Percentiles rank a stretch among this genome's conserved stretches.
Conservation (phyloP, 2,888 invertebrate species). For the Gymnosoma rotundatum region DNA sequence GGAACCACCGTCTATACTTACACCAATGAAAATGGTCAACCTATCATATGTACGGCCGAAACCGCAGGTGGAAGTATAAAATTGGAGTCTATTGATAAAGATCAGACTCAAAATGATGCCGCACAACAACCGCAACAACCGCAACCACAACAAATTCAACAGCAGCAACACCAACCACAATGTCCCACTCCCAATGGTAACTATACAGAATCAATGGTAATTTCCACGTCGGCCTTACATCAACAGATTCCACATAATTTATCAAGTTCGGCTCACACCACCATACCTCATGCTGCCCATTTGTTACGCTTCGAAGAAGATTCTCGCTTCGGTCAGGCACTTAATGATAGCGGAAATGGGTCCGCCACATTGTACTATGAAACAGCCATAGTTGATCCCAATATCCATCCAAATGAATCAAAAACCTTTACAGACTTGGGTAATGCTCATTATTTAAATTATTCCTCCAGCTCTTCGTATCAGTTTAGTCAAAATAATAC, state of each 20-base stretch:
- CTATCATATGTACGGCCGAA: constrained; percentile 77
- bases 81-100: constrained; percentile 80
- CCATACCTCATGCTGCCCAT: constrained; percentile 60
- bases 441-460: constrained; percentile 76
- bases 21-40: constrained; percentile 75
- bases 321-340: constrained; percentile 72
- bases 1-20: constrained; percentile 76
- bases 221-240: constrained; percentile 73
- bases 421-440: constrained; percentile 82
- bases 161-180: constrained; percentile 76
- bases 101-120: constrained; percentile 73
- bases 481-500: constrained; percentile 76
- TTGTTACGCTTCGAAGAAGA: constrained; percentile 73
- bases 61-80: constrained; percentile 76
- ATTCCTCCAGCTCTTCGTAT: constrained; percentile 76
- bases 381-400: constrained; percentile 76
- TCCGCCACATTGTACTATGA: constrained; percentile 77
- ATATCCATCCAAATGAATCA: constrained; percentile 76
- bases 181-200: constrained; percentile 77
- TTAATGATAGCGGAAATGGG: constrained; percentile 73
- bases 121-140: constrained; percentile 71
- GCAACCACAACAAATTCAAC: constrained; percentile 35
- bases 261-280: constrained; percentile 38
- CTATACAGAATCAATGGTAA: constrained; percentile 77
- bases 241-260: constrained; percentile 68